Percentiles rank a stretch among this genome's conserved stretches.
phyloP scores from a whole-genome alignment of 2,797 vertebrate genomes.

The Coccyzus lansbergi region DNA sequence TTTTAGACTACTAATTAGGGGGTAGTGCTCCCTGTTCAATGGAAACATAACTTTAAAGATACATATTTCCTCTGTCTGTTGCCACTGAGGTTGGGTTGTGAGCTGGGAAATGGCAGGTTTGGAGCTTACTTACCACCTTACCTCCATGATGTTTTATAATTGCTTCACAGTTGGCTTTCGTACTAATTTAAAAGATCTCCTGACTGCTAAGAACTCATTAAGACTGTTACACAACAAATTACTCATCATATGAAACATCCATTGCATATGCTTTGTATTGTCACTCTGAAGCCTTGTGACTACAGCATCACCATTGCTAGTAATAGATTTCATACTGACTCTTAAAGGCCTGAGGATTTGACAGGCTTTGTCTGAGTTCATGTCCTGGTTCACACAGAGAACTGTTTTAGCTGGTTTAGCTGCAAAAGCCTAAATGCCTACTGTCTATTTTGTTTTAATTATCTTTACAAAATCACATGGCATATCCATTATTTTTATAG shows the following conservation, averaged over 20 bases:
- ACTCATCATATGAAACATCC: constrained; percentile 4
- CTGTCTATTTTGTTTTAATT: not conserved
- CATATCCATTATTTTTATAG: not conserved
- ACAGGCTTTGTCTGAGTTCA: not conserved
- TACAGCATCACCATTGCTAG: not conserved
- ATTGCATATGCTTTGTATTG: constrained; percentile 11
- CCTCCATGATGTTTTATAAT: not conserved
- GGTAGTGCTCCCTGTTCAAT: not conserved
- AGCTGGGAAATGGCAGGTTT: not conserved
- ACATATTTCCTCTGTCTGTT: not conserved
- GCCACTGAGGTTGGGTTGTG: not conserved
- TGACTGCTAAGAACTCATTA: not conserved
- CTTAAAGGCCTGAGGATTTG: not conserved
- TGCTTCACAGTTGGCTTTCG: not conserved
- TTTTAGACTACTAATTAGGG: not conserved
- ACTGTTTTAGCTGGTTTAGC: not conserved
- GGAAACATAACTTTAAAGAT: not conserved
- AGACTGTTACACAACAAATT: constrained; percentile 38
- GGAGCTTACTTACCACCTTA: not conserved
- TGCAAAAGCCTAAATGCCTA: not conserved
- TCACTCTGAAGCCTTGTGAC: not conserved
- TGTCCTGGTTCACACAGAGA: not conserved
- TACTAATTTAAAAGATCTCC: not conserved
- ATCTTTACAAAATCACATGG: not conserved
- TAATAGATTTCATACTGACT: not conserved